phyloP scores from a whole-genome alignment of 2,888 invertebrate species.

The Ryuthela nishihirai region DNA sequence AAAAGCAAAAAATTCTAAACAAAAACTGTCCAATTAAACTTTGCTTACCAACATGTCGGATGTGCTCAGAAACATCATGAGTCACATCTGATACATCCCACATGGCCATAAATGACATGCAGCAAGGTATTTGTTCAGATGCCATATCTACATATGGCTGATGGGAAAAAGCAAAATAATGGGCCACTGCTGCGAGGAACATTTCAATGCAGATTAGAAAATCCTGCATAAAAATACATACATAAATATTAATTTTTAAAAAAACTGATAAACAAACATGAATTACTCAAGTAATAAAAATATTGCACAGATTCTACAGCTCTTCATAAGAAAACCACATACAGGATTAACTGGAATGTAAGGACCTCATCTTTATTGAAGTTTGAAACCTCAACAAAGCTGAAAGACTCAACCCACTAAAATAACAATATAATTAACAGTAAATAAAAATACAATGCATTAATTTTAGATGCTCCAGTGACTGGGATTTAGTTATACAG shows the following conservation, averaged over 20 bases:
- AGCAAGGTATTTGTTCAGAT: constrained; percentile 58
- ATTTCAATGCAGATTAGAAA: constrained; percentile 96
- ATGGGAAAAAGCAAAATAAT: constrained; percentile 94
- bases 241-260: too few relatives aligned
- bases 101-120: constrained; percentile 82
- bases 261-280: too few relatives aligned
- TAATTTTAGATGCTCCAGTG: too few relatives aligned
- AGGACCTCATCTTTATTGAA: too few relatives aligned
- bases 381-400: too few relatives aligned
- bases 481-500: too few relatives aligned
- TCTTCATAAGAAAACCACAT: background rate
- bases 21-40: too few relatives aligned
- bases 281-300: too few relatives aligned
- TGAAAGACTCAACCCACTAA: too few relatives aligned
- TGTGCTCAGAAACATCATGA: constrained; percentile 85
- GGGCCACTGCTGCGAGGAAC: constrained; percentile 93
- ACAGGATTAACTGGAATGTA: background rate
- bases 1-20: background rate
- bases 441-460: too few relatives aligned
- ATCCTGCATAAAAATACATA: constrained; percentile 62
- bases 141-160: constrained; percentile 67
- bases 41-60: constrained; percentile 75
- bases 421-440: too few relatives aligned
- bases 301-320: too few relatives aligned
- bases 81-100: constrained; percentile 96